Evolutionary conservation across 1,140 invertebrate genomes (phyloP), one percentile per base, ranked within the genome.

Genomic region (Ylistrum balloti): DNA sequence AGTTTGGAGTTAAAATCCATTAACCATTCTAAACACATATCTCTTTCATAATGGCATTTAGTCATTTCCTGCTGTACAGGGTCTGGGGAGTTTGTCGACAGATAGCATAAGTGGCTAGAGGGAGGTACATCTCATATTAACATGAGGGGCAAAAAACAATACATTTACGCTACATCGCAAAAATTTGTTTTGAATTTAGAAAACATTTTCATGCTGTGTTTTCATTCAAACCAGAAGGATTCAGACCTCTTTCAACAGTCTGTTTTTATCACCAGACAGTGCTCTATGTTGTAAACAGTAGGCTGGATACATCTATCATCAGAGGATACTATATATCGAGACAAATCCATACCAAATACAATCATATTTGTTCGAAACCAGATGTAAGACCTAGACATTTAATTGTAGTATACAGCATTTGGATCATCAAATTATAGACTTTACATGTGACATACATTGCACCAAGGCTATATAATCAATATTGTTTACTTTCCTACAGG

Each of bases 351-450:
- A 28, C 22, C 56, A 9, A 74, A 74, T 74, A 17, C 56, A 74
- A 28, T 74, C 56, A 74, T 28, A 11, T 74, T 74, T 74, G 56
- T 74, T 74, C 28, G 56, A 74, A 74, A 74, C n/a, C 56, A 74
- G 56, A 74, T 74, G 56, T n/a, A 74, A 74, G 56, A 74, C 56
- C 56, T 9, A 74, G 56, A 74, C 56, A 74, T 74, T 74, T 74
- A n/a, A 28, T 74, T 74, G 56, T 11, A 74, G 56, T 74, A 28
- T 74, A 74, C 22, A 74, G 56, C 56, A 28, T 17, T 74, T 74
- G 22, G 56, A 74, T 74, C 56, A 74, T 74, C 56, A 74, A 74
- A 74, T 74, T 28, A 74, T 74, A 74, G 56, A 74, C 56, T n/a
- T 74, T 74, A 28, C 56, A n/a, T 74, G 56, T 74, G 56, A 74